phyloP scores from a whole-genome alignment of 2,113 vertebrate genomes.

The Periophthalmodon schlosseri region DNA sequence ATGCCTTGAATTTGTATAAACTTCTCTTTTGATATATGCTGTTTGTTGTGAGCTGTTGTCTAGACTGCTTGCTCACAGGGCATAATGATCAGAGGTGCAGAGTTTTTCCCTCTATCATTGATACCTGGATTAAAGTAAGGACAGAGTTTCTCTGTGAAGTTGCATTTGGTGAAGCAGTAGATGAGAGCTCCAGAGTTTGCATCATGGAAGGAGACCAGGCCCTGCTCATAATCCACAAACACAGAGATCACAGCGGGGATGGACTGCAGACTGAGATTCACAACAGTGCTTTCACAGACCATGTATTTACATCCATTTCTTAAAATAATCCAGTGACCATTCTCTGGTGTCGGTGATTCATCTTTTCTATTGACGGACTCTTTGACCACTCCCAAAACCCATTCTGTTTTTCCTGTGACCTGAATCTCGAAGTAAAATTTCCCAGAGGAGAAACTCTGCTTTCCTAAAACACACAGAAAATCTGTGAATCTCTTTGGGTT shows the following conservation, averaged over 20 bases:
- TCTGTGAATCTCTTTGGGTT: neutral
- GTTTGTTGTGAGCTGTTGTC: too few species aligned
- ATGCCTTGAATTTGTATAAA: too few species aligned
- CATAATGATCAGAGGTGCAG: neutral
- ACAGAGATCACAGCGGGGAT: neutral
- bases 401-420: neutral
- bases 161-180: neutral
- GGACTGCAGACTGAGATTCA: neutral
- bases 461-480: neutral
- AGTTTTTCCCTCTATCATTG: neutral
- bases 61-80: neutral
- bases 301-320: neutral
- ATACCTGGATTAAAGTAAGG: neutral
- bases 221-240: constrained; percentile 11
- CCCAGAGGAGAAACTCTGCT: neutral
- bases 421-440: constrained; percentile 9
- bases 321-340: neutral
- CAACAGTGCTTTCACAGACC: neutral
- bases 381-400: constrained; percentile 4
- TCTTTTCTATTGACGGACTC: neutral
- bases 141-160: neutral
- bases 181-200: constrained; percentile 3
- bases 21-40: too few species aligned
- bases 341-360: neutral
- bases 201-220: too few species aligned